Percentiles rank a stretch among this genome's conserved stretches.
phyloP scores from a whole-genome alignment of 2,797 vertebrate species.

The Rallus crepitans region DNA sequence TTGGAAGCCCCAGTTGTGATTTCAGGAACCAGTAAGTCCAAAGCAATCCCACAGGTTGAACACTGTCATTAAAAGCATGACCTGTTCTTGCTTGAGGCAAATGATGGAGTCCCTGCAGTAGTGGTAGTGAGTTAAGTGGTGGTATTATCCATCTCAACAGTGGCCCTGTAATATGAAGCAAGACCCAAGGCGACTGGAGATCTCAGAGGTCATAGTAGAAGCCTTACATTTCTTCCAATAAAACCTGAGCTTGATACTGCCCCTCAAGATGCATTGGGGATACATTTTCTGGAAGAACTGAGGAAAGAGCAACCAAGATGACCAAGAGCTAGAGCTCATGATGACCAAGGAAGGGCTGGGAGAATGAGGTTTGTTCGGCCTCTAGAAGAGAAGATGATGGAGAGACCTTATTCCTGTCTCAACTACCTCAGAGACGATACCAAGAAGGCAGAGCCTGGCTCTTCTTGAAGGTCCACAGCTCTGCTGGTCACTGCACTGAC shows the following conservation, averaged over 20 bases:
- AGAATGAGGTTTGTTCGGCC: not conserved
- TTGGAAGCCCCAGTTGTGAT: not conserved
- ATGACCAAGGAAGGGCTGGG: not conserved
- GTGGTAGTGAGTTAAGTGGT: not conserved
- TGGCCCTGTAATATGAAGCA: not conserved
- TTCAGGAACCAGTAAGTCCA: conserved; percentile 35
- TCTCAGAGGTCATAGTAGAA: not conserved
- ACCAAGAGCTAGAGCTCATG: not conserved
- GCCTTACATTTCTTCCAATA: not conserved
- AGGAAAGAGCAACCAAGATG: not conserved
- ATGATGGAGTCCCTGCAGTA: not conserved
- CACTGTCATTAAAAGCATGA: conserved; percentile 40
- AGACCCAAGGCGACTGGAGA: not conserved
- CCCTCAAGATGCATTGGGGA: not conserved
- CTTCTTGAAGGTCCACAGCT: not conserved
- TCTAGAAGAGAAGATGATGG: not conserved
- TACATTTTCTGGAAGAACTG: not conserved
- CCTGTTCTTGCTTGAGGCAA: conserved; percentile 29
- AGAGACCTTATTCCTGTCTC: not conserved
- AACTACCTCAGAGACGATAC: not conserved
- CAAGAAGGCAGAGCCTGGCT: not conserved
- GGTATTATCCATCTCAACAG: not conserved
- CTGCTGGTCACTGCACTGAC: not conserved
- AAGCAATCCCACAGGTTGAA: not conserved
- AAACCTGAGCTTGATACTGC: not conserved